These are phyloP conservation scores for Hiodon alosoides DNA, from an alignment of 2,113 vertebrate species.

Conservation along the genomic window DNA sequence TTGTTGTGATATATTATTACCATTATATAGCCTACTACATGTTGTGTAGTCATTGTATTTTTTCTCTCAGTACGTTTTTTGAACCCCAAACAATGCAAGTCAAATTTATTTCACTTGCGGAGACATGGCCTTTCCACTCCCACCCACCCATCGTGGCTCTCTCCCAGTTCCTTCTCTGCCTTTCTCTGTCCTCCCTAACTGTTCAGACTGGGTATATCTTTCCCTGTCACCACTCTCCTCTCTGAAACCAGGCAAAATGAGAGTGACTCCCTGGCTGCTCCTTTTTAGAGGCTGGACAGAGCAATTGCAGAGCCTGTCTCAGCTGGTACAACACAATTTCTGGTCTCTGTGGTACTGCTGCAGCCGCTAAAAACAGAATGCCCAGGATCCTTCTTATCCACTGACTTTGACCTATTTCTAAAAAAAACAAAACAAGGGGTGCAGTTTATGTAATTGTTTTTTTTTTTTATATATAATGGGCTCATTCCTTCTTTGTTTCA, in stretches of 20 bases:
- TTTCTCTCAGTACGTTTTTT: no score
- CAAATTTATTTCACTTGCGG: no score
- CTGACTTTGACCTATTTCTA: slow-evolving; percentile 5
- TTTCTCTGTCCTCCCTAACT: neutral
- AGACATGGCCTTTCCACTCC: no score
- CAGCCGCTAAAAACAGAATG: neutral
- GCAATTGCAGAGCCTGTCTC: neutral
- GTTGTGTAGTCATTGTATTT: no score
- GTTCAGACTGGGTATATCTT: neutral
- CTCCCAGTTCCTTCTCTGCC: neutral
- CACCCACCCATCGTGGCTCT: neutral
- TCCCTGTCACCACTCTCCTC: neutral
- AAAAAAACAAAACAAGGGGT: neutral
- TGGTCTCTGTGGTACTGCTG: neutral
- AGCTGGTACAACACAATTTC: neutral
- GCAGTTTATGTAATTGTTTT: slow-evolving; percentile 13
- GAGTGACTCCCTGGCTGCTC: neutral
- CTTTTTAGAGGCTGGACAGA: neutral
- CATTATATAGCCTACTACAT: no score
- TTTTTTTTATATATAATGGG: slow-evolving; percentile 48
- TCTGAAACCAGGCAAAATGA: neutral
- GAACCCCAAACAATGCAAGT: no score
- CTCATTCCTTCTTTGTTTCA: slow-evolving; percentile 66
- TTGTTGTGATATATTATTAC: no score
- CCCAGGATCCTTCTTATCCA: neutral